A percentile compares a stretch with the other conserved stretches of the same genome.
phyloP scores from a whole-genome alignment of 2,113 vertebrate species.

The Clarias macrocephalus region DNA sequence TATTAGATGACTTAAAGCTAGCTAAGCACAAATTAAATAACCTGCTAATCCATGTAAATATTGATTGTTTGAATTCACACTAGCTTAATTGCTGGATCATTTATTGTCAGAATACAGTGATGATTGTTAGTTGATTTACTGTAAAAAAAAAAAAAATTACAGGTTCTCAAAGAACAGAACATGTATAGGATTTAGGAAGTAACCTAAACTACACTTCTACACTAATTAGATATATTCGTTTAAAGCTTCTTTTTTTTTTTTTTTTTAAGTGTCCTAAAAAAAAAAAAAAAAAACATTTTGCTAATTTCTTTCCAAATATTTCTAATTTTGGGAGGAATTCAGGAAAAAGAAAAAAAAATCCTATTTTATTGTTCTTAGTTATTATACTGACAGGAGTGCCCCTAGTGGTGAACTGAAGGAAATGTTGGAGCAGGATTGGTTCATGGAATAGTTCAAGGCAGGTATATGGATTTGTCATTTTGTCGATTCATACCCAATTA shows the following conservation, averaged over 20 bases:
- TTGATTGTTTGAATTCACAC: neutral
- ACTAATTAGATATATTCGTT: too few relatives aligned
- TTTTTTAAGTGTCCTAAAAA: too few relatives aligned
- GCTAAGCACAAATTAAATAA: neutral
- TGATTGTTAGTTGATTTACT: too few relatives aligned
- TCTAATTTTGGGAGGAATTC: too few relatives aligned
- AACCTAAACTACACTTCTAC: too few relatives aligned
- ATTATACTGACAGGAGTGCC: neutral
- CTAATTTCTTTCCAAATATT: too few relatives aligned
- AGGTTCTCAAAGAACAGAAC: too few relatives aligned
- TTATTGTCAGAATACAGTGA: neutral
- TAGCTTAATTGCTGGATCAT: neutral
- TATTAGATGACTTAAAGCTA: neutral
- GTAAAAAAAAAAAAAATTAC: too few relatives aligned
- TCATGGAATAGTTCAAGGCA: neutral
- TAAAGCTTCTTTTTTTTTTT: too few relatives aligned
- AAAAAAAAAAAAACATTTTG: too few relatives aligned
- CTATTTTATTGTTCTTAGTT: neutral
- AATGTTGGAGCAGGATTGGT: neutral
- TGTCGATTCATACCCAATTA: neutral
- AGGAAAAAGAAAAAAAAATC: neutral
- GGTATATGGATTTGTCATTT: neutral
- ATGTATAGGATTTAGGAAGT: too few relatives aligned
- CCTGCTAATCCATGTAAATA: neutral
- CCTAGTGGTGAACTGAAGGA: neutral